Evolutionary conservation across 2,888 invertebrate genomes (phyloP), one percentile per base, ranked within the genome.

Genomic region (Tuberolachnus salignus): DNA sequence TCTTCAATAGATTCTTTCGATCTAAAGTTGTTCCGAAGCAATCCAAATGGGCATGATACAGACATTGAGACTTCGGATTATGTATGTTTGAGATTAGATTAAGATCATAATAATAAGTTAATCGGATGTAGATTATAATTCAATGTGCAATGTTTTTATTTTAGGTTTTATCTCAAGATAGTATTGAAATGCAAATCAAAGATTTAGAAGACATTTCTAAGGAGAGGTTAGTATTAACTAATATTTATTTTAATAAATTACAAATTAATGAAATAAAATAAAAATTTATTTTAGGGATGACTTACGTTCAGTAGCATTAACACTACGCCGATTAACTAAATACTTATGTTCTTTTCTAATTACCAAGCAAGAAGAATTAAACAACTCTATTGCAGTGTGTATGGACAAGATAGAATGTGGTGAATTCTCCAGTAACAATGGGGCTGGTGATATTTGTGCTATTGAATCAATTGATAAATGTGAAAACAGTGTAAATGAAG

Each of bases 351-450:
- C 74, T 14, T 81, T 81, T 63, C 53, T 81, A 19, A 57, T 81
- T 3, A 80, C 73, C 13, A 70, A 80, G 8, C 81, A 81, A 74
- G 81, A 81, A 64, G 81, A 81, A 61, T 49, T 80, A 3, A 81
- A 81, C 19, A 72, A 74, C 19, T 81, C 81, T 26, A 59, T 81
- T 49, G 67, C 75, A 49, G 75, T 59, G n/a, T n/a, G 23, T 61
- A 69, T 78, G 34, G 61, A 69, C 51, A 21, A 34, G n/a, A 78
- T 78, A 49, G 51, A 51, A 69, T 59, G 78, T 78, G 59, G 34
- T 69, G 49, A 34, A 55, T 16, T 75, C 6, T 34, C 34, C 34
- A 34, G 34, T 46, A n/a, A 19, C 34, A 63, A 42, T 57, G 53
- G 34, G 6, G 1, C 11, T 55, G 74, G 66, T 67, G 66, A 75